phyloP scores from a whole-genome alignment of 2,113 vertebrate genomes.

The Psammodynastes pulverulentus region DNA sequence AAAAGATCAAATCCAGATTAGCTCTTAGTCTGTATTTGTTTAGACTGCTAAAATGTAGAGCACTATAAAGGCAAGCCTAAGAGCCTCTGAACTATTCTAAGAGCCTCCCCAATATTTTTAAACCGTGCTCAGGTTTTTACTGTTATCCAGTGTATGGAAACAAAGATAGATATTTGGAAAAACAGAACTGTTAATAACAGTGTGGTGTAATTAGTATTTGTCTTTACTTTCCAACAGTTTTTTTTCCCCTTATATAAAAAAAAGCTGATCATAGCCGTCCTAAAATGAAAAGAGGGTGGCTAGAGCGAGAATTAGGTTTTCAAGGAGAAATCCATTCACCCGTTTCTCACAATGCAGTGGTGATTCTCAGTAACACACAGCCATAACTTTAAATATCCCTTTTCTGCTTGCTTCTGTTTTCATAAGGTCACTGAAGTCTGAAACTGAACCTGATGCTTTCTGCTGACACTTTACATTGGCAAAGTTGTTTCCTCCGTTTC shows the following conservation, averaged over 20 bases:
- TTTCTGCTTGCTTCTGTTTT: slow-evolving; percentile 25
- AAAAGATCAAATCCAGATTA: neutral
- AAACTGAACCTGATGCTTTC: slow-evolving; percentile 26
- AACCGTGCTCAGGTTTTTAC: neutral
- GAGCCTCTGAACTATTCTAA: neutral
- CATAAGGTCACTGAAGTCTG: slow-evolving; percentile 24
- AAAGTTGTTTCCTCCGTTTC: slow-evolving; percentile 44
- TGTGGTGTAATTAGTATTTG: neutral
- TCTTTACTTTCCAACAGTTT: slow-evolving; percentile 3
- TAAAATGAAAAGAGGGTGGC: neutral
- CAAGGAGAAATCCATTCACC: slow-evolving; percentile 26
- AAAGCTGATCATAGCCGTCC: neutral
- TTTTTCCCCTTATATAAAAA: neutral
- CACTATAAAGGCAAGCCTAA: neutral
- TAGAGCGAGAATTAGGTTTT: neutral
- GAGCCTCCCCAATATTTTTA: neutral
- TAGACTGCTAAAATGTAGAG: neutral
- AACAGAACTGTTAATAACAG: neutral
- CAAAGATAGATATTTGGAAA: neutral
- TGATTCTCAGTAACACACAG: slow-evolving; percentile 30
- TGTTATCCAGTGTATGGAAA: neutral
- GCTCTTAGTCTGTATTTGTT: neutral
- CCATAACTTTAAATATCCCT: neutral
- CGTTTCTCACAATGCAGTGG: slow-evolving; percentile 17
- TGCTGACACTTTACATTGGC: slow-evolving; percentile 32